phyloP scores from a whole-genome alignment of 1,140 invertebrate species.

The Linepithema humile region DNA sequence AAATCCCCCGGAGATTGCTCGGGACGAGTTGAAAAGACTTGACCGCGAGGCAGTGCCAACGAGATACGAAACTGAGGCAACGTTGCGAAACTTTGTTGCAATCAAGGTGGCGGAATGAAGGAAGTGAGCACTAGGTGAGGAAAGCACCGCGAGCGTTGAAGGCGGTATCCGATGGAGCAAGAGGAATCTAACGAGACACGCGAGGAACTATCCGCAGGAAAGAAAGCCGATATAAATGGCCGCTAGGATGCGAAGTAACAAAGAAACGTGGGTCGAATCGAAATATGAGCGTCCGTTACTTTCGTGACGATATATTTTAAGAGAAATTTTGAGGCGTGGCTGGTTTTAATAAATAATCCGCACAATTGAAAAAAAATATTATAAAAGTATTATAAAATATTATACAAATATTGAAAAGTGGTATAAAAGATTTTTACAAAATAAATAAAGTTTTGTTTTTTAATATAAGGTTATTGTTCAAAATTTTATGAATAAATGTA shows the following conservation, averaged over 20 bases:
- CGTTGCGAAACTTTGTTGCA: slow-evolving; percentile 42
- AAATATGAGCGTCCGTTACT: not conserved
- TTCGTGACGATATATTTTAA: not conserved
- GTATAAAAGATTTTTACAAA: not conserved
- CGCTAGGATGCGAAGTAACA: slow-evolving; percentile 27
- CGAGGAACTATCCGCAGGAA: slow-evolving; percentile 23
- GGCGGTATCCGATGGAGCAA: slow-evolving; percentile 26
- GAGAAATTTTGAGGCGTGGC: not conserved
- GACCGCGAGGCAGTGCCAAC: slow-evolving; percentile 24
- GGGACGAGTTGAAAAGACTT: slow-evolving; percentile 24
- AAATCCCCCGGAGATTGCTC: slow-evolving; percentile 21
- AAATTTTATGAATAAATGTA: not conserved
- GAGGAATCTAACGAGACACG: slow-evolving; percentile 40
- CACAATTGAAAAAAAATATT: not conserved
- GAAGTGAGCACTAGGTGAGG: slow-evolving; percentile 5
- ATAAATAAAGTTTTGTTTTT: not conserved
- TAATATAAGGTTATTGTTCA: not conserved
- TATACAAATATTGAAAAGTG: too few relatives aligned
- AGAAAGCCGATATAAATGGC: slow-evolving; percentile 27
- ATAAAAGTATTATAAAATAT: not conserved
- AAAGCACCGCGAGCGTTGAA: slow-evolving; percentile 21
- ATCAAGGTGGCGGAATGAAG: slow-evolving; percentile 48
- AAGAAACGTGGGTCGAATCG: slow-evolving; percentile 6
- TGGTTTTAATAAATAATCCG: not conserved
- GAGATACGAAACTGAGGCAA: slow-evolving; percentile 43